A percentile compares a stretch with the other conserved stretches of the same genome.
These are phyloP conservation scores for Pipa parva DNA, from an alignment of 2,113 vertebrate genomes.

Conservation along the genomic window DNA sequence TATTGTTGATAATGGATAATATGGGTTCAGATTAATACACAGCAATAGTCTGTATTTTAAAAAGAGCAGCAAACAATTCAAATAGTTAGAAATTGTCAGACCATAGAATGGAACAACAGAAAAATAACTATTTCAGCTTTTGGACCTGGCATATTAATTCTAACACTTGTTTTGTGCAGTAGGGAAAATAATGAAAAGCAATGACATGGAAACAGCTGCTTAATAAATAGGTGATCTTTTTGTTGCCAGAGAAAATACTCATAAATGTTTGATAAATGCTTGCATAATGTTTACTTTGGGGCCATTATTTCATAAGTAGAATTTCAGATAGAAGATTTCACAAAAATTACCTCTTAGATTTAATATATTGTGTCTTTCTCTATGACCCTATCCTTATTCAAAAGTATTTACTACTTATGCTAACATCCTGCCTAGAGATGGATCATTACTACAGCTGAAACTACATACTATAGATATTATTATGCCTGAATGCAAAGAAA, in stretches of 20 bases:
- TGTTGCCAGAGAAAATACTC: conserved; percentile 11
- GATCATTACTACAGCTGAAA: no score
- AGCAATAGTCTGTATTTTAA: no score
- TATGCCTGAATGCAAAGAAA: no score
- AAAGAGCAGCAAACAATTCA: no score
- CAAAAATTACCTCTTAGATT: not conserved
- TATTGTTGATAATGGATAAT: no score
- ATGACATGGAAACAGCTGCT: not conserved
- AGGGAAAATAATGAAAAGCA: not conserved
- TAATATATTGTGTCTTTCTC: not conserved
- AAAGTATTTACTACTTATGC: no score
- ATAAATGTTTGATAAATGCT: conserved; percentile 10
- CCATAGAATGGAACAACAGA: no score
- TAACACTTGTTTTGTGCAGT: not conserved
- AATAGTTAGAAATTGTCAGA: no score
- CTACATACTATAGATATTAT: no score
- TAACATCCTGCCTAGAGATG: no score
- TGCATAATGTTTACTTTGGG: conserved; percentile 11
- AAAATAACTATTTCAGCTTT: no score
- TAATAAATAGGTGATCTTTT: conserved; percentile 23
- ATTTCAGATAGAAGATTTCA: not conserved
- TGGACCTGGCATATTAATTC: not conserved
- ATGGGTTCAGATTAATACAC: no score
- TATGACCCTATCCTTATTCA: not conserved
- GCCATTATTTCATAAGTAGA: not conserved